These are phyloP conservation scores for Mycetomoellerius zeteki DNA, from an alignment of 1,140 invertebrate genomes.

Conservation along the genomic window DNA sequence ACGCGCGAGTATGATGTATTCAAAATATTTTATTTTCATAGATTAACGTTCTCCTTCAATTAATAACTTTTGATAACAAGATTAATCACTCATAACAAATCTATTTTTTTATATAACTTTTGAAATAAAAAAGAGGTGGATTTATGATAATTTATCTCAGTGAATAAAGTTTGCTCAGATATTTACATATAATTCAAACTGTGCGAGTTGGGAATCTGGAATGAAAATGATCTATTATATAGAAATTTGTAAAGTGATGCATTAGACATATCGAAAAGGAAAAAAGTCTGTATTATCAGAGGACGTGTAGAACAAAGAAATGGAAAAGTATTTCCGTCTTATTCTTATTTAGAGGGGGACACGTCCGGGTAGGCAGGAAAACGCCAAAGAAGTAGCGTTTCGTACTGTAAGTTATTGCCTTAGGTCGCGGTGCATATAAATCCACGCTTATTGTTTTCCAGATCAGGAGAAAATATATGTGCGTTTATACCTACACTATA, in stretches of 20 bases:
- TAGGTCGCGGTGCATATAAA: slow-evolving; percentile 82
- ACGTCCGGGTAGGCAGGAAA: slow-evolving; percentile 76
- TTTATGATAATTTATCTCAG: not conserved
- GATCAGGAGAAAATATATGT: slow-evolving; percentile 86
- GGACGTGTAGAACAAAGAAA: slow-evolving; percentile 72
- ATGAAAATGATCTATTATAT: not conserved
- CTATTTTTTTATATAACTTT: not conserved
- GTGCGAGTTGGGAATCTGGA: not conserved
- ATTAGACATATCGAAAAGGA: not conserved
- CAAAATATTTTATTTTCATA: slow-evolving; percentile 2
- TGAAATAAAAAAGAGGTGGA: not conserved
- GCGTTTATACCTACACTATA: slow-evolving; percentile 28
- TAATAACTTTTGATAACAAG: not conserved
- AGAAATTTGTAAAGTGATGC: not conserved
- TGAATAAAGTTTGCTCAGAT: not conserved
- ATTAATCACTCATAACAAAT: not conserved
- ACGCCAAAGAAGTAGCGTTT: slow-evolving; percentile 74
- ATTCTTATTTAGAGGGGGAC: slow-evolving; percentile 83
- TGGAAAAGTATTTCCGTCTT: slow-evolving; percentile 81
- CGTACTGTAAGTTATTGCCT: slow-evolving; percentile 83
- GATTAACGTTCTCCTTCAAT: not conserved
- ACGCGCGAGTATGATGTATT: not conserved
- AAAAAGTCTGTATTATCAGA: slow-evolving; percentile 56
- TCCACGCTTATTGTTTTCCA: slow-evolving; percentile 86
- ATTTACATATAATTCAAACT: not conserved